Base-by-base conservation (phyloP, 2,888 invertebrate genomes). In the Drosophila prostipennis region DNA sequence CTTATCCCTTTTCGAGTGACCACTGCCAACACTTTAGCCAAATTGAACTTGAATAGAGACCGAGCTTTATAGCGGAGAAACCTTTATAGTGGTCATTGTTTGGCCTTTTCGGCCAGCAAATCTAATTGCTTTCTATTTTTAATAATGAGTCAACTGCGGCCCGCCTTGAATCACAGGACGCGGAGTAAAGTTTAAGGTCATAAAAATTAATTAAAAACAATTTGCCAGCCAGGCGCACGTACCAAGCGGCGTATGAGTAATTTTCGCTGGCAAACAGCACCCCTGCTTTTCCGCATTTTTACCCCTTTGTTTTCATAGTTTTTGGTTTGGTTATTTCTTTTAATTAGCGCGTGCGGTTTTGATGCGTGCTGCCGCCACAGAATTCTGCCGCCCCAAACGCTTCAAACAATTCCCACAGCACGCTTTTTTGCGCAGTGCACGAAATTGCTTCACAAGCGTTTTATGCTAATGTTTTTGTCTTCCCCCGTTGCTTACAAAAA, bases 131-230 rank as follows among this genome's bases (percentile, higher is more conserved):
- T 60, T 68, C 70, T 49, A 64, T 76, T 70, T 52, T 11, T 71
- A 72, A 70, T 69, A 63, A 53, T 65, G 64, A 63, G 45, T 45
- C 37, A 58, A 32, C 42, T 19, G 14, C 43, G 2, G 23, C 16
- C 34, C 26, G 46, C 43, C 56, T 46, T 54, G 64, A 63, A 52
- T 61, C 53, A 58, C 71, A 65, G 61, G 59, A 69, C 29, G 26
- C 56, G 55, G 43, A 51, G n/a, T 63, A 67, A 72, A 72, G 75
- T 77, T 77, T 76, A 75, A 80, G 84, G 87, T 72, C 79, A 65
- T 64, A 43, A 64, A 81, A 84, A 79, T 80, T 84, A 87, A 87
- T 84, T 80, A 80, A 84, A 75, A 64, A 84, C 74, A 78, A 84
- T 87, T 80, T 75, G 58, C 75, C 72, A 72, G 72, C 75, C 72